These are phyloP conservation scores for Halcyon senegalensis DNA, from an alignment of 2,113 vertebrate species.

Conservation along the genomic window DNA sequence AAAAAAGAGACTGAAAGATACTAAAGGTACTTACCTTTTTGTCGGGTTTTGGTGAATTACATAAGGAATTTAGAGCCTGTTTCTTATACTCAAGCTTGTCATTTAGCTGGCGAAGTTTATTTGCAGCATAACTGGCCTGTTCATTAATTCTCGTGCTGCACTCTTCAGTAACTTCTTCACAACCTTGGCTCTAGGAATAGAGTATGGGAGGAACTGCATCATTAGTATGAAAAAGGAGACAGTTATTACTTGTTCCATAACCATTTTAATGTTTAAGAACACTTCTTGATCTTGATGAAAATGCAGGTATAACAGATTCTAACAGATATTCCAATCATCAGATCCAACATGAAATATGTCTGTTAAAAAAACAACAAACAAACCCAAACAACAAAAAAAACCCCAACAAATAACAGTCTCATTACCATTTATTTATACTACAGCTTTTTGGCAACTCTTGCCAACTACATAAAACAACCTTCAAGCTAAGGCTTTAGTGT, in stretches of 20 bases:
- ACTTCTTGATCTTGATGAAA: not conserved
- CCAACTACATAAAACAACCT: not conserved
- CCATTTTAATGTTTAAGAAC: not conserved
- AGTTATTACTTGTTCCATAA: not conserved
- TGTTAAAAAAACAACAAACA: not conserved
- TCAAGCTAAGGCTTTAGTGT: not conserved
- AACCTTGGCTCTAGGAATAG: constrained; percentile 76
- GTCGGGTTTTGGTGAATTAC: constrained; percentile 95
- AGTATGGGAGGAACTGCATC: not conserved
- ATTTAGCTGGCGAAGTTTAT: constrained; percentile 89
- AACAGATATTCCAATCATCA: not conserved
- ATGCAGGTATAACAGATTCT: not conserved
- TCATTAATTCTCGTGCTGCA: constrained; percentile 88
- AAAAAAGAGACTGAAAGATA: not conserved
- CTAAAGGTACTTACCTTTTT: constrained; percentile 84
- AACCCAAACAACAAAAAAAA: not conserved
- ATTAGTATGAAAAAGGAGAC: not conserved
- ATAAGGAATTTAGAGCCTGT: constrained; percentile 93
- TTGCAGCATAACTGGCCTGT: constrained; percentile 92
- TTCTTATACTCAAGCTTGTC: constrained; percentile 97
- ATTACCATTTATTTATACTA: not conserved
- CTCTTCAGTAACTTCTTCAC: constrained; percentile 85
- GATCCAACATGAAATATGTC: not conserved
- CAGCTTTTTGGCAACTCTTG: not conserved
- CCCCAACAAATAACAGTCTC: not conserved